phyloP scores from a whole-genome alignment of 2,113 vertebrate species.

The Datnioides undecimradiatus region DNA sequence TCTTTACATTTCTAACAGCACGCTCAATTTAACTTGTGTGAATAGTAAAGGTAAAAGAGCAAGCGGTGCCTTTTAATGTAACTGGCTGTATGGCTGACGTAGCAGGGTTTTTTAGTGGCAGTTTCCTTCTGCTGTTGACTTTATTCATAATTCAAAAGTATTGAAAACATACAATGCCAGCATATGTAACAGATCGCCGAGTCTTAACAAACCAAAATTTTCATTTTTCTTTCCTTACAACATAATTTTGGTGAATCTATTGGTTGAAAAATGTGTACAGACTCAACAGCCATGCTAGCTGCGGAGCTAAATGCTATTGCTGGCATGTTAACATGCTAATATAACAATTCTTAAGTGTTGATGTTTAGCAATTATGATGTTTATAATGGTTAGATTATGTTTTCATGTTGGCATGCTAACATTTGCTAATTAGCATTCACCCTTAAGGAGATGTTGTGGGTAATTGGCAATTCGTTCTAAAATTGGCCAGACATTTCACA shows the following conservation, averaged over 20 bases:
- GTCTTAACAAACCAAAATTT: too few relatives aligned
- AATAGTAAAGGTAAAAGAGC: constrained; percentile 13
- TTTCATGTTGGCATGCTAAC: too few relatives aligned
- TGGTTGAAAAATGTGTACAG: too few relatives aligned
- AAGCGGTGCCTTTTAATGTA: constrained; percentile 1
- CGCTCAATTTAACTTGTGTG: not conserved
- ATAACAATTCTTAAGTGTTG: too few relatives aligned
- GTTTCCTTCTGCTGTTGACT: not conserved
- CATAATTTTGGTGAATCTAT: too few relatives aligned
- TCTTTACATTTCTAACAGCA: constrained; percentile 8
- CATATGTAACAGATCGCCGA: not conserved
- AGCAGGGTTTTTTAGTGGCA: not conserved
- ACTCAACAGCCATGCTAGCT: too few relatives aligned
- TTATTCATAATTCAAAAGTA: not conserved
- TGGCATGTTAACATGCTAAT: too few relatives aligned
- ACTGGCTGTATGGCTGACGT: not conserved
- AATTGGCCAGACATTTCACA: not conserved
- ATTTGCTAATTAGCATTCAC: not conserved
- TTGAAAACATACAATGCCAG: not conserved
- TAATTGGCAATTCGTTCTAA: not conserved
- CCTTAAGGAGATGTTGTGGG: not conserved
- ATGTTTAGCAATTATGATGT: too few relatives aligned
- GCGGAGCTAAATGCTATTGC: too few relatives aligned
- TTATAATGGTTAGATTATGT: too few relatives aligned
- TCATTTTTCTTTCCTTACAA: too few relatives aligned